phyloP scores from a whole-genome alignment of 2,797 vertebrate genomes.

The Lemur catta region DNA sequence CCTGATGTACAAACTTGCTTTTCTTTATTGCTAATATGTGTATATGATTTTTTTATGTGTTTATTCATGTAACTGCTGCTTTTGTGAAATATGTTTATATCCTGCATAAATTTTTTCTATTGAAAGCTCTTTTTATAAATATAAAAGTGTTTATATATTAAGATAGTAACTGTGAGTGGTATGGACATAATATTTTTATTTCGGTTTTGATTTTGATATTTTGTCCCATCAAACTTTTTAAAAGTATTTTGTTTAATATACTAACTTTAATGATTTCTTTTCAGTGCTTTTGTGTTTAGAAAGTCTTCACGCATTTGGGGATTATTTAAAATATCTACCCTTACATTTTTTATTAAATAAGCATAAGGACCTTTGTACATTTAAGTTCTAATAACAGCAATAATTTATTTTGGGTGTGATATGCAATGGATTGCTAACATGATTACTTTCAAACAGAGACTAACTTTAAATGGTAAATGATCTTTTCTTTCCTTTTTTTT shows the following conservation, averaged over 20 bases:
- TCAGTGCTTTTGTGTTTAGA: not conserved
- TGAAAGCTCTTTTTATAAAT: not conserved
- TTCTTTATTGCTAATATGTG: not conserved
- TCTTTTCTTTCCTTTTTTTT: no score
- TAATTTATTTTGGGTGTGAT: not conserved
- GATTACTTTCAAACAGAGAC: not conserved
- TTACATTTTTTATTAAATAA: not conserved
- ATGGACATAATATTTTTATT: not conserved
- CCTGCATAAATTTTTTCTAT: not conserved
- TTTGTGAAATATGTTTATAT: not conserved
- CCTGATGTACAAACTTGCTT: no score
- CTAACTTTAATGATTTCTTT: not conserved
- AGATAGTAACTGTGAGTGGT: not conserved
- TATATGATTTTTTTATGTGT: not conserved
- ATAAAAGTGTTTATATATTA: no score
- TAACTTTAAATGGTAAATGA: no score
- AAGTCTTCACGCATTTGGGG: not conserved
- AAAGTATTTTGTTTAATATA: not conserved
- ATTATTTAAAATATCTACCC: not conserved
- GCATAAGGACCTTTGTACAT: not conserved
- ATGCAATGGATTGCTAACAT: not conserved
- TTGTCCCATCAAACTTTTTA: not conserved
- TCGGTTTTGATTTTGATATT: not conserved
- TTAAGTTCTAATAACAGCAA: not conserved
- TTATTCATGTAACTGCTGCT: not conserved